Percentiles rank a stretch among this genome's conserved stretches.
phyloP scores from a whole-genome alignment of 2,113 vertebrate genomes.

The Rhinichthys klamathensis region DNA sequence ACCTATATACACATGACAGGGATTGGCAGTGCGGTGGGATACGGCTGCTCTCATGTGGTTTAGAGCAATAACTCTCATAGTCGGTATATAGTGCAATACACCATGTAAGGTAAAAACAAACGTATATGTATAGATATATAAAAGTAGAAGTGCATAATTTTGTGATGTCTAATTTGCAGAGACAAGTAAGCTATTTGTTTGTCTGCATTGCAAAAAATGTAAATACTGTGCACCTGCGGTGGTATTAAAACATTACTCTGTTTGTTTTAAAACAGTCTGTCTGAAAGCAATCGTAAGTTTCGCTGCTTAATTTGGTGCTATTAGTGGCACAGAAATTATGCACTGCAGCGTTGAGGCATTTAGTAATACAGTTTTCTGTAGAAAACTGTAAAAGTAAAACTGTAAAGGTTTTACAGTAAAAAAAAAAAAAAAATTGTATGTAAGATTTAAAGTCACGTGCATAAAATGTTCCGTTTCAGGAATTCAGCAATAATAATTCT shows the following conservation, averaged over 20 bases:
- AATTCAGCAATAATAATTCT: too few relatives aligned
- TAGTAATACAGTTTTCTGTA: background rate
- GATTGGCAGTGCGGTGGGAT: background rate
- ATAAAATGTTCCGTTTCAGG: too few relatives aligned
- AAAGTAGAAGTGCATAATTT: background rate
- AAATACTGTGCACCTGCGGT: background rate
- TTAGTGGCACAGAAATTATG: background rate
- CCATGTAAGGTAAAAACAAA: background rate
- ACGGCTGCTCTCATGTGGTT: background rate
- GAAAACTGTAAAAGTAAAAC: too few relatives aligned
- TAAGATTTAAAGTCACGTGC: background rate
- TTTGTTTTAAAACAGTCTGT: background rate
- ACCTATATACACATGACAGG: slow-evolving; percentile 31
- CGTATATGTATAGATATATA: background rate
- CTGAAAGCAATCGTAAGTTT: background rate
- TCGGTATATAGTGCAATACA: background rate
- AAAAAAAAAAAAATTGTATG: background rate
- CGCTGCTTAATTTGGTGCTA: background rate
- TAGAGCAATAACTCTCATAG: background rate
- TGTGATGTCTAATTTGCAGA: background rate
- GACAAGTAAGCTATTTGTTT: background rate
- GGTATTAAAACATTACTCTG: background rate
- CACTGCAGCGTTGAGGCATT: background rate
- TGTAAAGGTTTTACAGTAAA: background rate
- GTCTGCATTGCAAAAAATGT: background rate